Percentiles rank a stretch among this genome's conserved stretches.
phyloP scores from a whole-genome alignment of 2,113 vertebrate genomes.

The Circaetus gallicus region DNA sequence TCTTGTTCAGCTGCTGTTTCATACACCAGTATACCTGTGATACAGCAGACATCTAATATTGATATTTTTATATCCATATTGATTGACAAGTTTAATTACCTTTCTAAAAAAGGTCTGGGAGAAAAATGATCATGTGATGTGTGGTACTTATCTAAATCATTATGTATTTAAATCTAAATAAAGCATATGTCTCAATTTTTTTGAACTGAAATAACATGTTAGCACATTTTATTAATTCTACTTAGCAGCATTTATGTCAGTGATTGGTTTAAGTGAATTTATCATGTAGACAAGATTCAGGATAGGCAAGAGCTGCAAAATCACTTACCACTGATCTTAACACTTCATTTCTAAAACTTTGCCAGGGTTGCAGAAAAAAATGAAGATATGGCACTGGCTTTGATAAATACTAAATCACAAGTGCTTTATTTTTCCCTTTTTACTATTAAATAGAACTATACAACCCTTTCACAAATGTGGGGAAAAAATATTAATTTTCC shows the following conservation, averaged over 20 bases:
- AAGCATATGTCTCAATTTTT: neutral
- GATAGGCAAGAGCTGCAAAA: neutral
- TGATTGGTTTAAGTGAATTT: neutral
- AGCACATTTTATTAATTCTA: neutral
- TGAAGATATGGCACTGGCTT: accelerated
- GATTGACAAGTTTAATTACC: neutral
- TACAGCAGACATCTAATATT: neutral
- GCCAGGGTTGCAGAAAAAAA: neutral
- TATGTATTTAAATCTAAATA: neutral
- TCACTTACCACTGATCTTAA: neutral
- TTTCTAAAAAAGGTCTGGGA: neutral
- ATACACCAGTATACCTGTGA: neutral
- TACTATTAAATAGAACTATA: neutral
- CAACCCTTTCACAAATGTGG: neutral
- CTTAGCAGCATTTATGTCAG: neutral
- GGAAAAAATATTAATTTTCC: neutral
- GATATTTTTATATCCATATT: neutral
- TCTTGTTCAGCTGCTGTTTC: neutral
- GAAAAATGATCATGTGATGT: neutral
- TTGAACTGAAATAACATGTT: neutral
- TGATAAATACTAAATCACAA: neutral
- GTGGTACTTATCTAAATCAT: neutral
- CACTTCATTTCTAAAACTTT: neutral
- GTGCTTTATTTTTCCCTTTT: neutral
- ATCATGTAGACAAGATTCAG: neutral